phyloP scores from a whole-genome alignment of 92 coral and sea anemone species.

The Porites evermanni region DNA sequence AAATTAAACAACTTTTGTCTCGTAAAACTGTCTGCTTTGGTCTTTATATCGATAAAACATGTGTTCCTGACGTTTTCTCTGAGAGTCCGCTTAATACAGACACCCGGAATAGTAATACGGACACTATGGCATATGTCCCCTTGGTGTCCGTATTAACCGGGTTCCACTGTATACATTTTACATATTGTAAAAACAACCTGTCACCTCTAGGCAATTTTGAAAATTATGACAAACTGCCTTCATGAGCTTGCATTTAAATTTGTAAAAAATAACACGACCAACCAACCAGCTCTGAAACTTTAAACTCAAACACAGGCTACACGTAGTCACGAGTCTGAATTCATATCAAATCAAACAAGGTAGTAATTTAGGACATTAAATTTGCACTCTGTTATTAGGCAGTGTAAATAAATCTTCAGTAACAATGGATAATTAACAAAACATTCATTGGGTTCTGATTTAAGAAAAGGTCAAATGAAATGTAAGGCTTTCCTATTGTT shows the following conservation, averaged over 20 bases:
- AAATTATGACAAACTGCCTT: background rate
- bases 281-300: too few relatives aligned
- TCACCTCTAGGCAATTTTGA: background rate
- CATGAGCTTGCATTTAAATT: background rate
- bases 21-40: too few relatives aligned
- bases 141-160: too few relatives aligned
- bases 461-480: constrained; percentile 49
- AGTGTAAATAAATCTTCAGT: constrained; percentile 47
- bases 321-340: background rate
- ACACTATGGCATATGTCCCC: too few relatives aligned
- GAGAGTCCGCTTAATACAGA: too few relatives aligned
- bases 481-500: constrained; percentile 22
- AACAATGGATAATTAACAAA: constrained; percentile 51
- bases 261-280: background rate
- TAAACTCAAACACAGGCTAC: background rate
- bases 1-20: too few relatives aligned
- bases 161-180: background rate
- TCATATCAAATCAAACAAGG: background rate
- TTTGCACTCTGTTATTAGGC: constrained; percentile 40
- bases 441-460: constrained; percentile 35
- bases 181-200: background rate
- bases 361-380: constrained; percentile 12
- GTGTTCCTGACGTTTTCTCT: too few relatives aligned
- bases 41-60: too few relatives aligned
- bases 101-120: too few relatives aligned